Evolutionary conservation across 2,888 invertebrate genomes (phyloP).

Genomic region (Mesorhabditis spiculigera): DNA sequence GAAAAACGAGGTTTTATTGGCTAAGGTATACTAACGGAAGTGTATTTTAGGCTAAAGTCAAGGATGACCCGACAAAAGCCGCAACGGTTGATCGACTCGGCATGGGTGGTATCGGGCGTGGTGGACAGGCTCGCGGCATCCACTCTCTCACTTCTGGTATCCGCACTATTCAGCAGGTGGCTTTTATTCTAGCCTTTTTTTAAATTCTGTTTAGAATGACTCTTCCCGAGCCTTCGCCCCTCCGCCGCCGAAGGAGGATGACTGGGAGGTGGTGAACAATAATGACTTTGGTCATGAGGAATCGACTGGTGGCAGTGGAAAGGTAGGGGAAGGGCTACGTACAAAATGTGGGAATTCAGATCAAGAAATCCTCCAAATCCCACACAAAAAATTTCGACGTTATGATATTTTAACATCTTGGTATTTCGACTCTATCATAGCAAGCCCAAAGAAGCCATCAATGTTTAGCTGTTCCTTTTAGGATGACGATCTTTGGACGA

Average conservation of each 20-base stretch:
- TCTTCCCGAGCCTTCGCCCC: conserved; percentile 14
- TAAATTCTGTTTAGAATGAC: conserved; percentile 17
- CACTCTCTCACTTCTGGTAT: conserved; percentile 53
- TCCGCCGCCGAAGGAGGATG: conserved; percentile 33
- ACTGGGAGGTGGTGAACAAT: conserved; percentile 53
- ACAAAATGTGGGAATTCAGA: too few relatives aligned
- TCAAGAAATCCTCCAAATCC: too few relatives aligned
- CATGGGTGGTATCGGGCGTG: conserved; percentile 70
- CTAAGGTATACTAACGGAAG: neutral
- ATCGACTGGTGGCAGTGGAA: neutral
- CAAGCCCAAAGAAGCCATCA: too few relatives aligned
- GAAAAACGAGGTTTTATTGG: conserved; percentile 54
- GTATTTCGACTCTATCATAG: too few relatives aligned
- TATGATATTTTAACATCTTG: too few relatives aligned
- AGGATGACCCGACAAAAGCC: conserved; percentile 77
- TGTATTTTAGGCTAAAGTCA: conserved; percentile 32
- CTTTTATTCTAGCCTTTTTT: conserved; percentile 5
- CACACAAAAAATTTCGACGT: too few relatives aligned
- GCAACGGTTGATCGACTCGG: conserved; percentile 86
- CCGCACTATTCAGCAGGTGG: conserved; percentile 43
- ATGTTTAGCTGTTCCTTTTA: conserved; percentile 7
- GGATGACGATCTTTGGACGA: conserved; percentile 32
- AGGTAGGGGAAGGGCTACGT: neutral
- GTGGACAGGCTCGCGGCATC: conserved; percentile 22
- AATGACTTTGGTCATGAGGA: conserved; percentile 10